A percentile compares a stretch with the other conserved stretches of the same genome.
These are phyloP conservation scores for Phalanger gymnotis DNA, from an alignment of 2,797 vertebrate genomes.

Conservation along the genomic window DNA sequence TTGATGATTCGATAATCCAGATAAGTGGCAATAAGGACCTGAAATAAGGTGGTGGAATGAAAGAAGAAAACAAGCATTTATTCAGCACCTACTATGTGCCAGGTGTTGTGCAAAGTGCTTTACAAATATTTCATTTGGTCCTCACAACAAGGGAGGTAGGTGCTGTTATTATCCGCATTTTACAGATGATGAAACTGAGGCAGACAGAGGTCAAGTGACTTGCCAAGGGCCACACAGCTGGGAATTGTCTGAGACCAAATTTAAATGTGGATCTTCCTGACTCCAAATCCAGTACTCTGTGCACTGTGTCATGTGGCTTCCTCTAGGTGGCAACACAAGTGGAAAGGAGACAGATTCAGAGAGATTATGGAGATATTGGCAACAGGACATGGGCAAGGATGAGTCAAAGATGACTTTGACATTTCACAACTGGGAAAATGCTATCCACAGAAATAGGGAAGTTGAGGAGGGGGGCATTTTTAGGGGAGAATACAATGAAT, in stretches of 20 bases:
- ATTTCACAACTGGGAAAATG: background rate
- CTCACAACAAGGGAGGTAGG: too few relatives aligned
- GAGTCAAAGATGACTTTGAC: background rate
- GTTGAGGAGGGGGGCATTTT: background rate
- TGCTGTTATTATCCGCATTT: background rate
- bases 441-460: background rate
- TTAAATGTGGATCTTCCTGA: background rate
- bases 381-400: background rate
- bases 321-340: background rate
- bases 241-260: background rate
- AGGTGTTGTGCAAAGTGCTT: too few relatives aligned
- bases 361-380: background rate
- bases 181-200: background rate
- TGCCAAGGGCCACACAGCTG: background rate
- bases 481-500: background rate
- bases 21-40: background rate
- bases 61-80: background rate
- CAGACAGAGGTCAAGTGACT: background rate
- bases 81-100: background rate
- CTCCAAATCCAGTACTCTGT: background rate
- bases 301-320: background rate
- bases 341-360: background rate
- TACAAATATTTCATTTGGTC: too few relatives aligned
- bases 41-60: background rate
- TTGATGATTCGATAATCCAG: background rate